phyloP scores from a whole-genome alignment of 1,140 invertebrate species.

The Calephelis nemesis region DNA sequence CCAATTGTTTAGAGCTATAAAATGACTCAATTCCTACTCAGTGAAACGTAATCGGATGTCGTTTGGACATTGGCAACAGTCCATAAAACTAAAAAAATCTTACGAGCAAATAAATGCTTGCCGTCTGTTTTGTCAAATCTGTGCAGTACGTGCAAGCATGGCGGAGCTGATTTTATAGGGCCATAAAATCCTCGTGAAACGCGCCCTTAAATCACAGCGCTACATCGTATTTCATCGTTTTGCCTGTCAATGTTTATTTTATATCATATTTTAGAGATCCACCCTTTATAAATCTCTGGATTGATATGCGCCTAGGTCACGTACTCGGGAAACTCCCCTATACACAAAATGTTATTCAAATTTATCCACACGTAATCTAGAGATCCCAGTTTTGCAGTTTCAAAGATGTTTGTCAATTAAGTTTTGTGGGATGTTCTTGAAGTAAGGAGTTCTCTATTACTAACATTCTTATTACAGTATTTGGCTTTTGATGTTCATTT shows the following conservation, averaged over 20 bases:
- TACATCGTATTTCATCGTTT: conserved; percentile 77
- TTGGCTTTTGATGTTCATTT: too few relatives aligned
- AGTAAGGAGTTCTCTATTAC: too few relatives aligned
- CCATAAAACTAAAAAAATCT: conserved; percentile 73
- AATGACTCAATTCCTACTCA: conserved; percentile 44
- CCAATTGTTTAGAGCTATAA: conserved; percentile 11
- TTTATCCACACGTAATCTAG: conserved; percentile 1
- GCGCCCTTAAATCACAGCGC: conserved; percentile 74
- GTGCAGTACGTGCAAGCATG: conserved; percentile 65
- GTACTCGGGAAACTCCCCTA: conserved; percentile 38
- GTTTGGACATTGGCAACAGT: conserved; percentile 59
- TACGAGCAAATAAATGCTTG: conserved; percentile 74
- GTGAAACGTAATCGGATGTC: conserved; percentile 44
- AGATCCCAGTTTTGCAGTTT: background rate
- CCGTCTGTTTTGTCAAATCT: conserved; percentile 78
- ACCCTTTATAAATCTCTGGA: conserved; percentile 72
- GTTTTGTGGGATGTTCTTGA: background rate
- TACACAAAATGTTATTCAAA: conserved; percentile 10
- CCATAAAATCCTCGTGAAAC: conserved; percentile 75
- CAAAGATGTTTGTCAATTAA: conserved; percentile 8
- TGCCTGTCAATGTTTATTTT: conserved; percentile 79
- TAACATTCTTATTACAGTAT: too few relatives aligned
- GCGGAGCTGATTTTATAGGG: conserved; percentile 73
- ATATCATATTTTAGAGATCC: conserved; percentile 78
- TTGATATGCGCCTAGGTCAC: conserved; percentile 77